Evolutionary conservation across 2,113 vertebrate species (phyloP).

Genomic region (Illadopsis cleaveri): DNA sequence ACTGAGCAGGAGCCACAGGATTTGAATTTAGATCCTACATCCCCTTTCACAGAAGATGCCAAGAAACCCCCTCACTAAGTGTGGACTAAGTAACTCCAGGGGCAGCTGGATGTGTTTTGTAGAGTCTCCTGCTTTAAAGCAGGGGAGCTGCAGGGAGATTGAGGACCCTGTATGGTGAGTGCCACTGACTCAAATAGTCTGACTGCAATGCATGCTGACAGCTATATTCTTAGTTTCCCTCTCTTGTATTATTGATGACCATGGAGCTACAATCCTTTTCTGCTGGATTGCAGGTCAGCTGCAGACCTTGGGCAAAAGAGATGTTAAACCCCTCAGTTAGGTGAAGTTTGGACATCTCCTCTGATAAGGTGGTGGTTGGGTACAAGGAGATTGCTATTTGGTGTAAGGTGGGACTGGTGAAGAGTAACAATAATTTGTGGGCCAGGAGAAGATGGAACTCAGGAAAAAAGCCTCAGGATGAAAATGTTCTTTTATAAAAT

Average conservation of each 20-base stretch:
- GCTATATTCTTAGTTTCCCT: conserved; percentile 5
- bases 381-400: not conserved
- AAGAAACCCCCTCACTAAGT: not conserved
- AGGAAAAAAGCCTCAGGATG: not conserved
- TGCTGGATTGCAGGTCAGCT: conserved; percentile 19
- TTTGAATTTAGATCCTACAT: not conserved
- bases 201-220: not conserved
- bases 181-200: not conserved
- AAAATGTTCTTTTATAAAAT: not conserved
- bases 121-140: not conserved
- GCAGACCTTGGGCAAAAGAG: not conserved
- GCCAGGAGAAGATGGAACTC: not conserved
- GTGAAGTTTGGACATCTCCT: not conserved
- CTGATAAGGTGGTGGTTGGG: not conserved
- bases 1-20: not conserved
- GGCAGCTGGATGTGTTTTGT: not conserved
- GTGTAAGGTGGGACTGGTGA: not conserved
- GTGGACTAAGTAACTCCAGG: not conserved
- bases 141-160: not conserved
- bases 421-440: not conserved
- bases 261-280: not conserved
- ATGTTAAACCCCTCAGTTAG: not conserved
- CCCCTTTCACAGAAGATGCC: not conserved
- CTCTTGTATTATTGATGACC: conserved; percentile 15
- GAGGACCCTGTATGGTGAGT: not conserved